Percentiles rank a stretch among this genome's conserved stretches.
These are phyloP conservation scores for Amiota mariae DNA, from an alignment of 2,888 invertebrate species.

Conservation along the genomic window DNA sequence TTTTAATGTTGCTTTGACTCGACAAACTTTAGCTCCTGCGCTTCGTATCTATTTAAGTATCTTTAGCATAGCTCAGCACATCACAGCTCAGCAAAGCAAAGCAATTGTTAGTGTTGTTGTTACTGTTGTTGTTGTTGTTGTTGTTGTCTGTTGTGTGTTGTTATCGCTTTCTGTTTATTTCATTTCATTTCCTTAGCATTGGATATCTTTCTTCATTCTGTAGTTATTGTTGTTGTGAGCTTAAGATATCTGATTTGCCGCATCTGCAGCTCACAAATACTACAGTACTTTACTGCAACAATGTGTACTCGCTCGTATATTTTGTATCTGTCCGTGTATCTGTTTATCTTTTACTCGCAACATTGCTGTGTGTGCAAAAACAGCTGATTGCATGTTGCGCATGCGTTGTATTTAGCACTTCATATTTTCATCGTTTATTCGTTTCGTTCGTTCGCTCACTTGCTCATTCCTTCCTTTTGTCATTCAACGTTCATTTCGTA, in stretches of 20 bases:
- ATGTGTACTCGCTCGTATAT: no score
- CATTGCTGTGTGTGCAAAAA: constrained; percentile 30
- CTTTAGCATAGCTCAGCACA: neutral
- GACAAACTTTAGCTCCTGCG: constrained; percentile 32
- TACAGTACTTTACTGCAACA: no score
- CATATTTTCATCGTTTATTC: constrained; percentile 33
- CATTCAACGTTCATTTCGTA: no score
- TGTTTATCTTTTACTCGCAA: no score
- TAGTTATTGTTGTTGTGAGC: constrained; percentile 2
- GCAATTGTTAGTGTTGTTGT: constrained; percentile 7
- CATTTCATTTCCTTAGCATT: constrained; percentile 65
- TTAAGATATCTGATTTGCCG: constrained; percentile 2
- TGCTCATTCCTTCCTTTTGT: no score
- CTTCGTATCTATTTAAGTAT: constrained; percentile 14
- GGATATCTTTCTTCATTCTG: neutral
- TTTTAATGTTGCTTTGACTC: constrained; percentile 52
- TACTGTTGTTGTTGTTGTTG: constrained; percentile 24
- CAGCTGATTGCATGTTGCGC: constrained; percentile 64
- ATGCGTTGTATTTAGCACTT: constrained; percentile 52
- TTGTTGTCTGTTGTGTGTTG: constrained; percentile 29
- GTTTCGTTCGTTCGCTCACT: neutral
- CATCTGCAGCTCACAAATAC: constrained; percentile 47
- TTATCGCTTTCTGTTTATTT: constrained; percentile 61
- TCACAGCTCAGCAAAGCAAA: constrained; percentile 10
- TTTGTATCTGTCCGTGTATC: no score